Percentiles rank a stretch among this genome's conserved stretches.
These are phyloP conservation scores for Dysmachus trigonus DNA, from an alignment of 2,888 invertebrate species.

Conservation along the genomic window DNA sequence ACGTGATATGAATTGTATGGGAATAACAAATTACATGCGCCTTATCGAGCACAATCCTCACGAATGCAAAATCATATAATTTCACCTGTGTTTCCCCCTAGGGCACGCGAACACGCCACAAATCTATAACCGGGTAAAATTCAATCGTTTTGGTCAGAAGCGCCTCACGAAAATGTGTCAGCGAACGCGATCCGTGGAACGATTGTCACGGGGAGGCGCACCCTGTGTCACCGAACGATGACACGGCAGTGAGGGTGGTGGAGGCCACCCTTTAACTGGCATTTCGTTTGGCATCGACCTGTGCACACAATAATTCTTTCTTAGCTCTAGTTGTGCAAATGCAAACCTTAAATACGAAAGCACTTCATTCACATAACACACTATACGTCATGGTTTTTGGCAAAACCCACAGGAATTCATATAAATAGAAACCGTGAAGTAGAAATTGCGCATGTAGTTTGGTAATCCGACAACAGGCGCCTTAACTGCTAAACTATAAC, in stretches of 20 bases:
- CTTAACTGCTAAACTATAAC: too few relatives aligned
- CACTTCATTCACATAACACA: too few relatives aligned
- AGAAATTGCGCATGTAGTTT: too few relatives aligned
- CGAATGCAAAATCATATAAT: slow-evolving; percentile 39
- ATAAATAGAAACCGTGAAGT: too few relatives aligned
- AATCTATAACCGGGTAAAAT: slow-evolving; percentile 43
- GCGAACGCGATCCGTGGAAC: neutral
- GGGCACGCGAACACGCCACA: slow-evolving; percentile 43
- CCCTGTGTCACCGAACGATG: neutral
- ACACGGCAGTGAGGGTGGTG: neutral
- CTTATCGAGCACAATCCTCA: slow-evolving; percentile 46
- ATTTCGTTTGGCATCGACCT: neutral
- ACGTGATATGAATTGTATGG: slow-evolving; percentile 1
- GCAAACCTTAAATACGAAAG: neutral
- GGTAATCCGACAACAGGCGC: too few relatives aligned
- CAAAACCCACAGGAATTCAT: too few relatives aligned
- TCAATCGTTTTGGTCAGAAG: slow-evolving; percentile 11
- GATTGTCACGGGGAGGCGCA: neutral
- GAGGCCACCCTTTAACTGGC: neutral
- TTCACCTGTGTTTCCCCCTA: slow-evolving; percentile 17
- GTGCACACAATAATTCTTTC: neutral
- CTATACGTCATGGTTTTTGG: too few relatives aligned
- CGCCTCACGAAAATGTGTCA: slow-evolving; percentile 25
- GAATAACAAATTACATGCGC: slow-evolving; percentile 37
- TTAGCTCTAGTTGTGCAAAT: neutral